Base-by-base conservation (phyloP, 2,113 vertebrate genomes). In the Anguilla rostrata region DNA sequence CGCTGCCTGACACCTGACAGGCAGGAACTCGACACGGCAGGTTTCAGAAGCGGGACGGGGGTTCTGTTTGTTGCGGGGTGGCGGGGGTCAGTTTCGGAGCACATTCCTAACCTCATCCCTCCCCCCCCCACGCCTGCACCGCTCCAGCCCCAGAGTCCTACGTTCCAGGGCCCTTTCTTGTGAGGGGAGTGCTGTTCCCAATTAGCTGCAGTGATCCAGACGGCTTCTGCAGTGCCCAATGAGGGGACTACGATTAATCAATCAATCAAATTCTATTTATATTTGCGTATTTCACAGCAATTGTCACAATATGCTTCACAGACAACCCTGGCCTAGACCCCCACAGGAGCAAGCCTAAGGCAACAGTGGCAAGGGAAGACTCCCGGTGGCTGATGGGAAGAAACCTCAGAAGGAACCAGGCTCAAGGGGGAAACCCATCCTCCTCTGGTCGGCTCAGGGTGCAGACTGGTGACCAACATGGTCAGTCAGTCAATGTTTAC, bases 1-100 rank as follows among this genome's bases (percentile, higher is more conserved):
- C 53, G 89, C 90, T 93, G 94, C 90, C 88, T 94, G 94, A 95
- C 94, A 88, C 92, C 88, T 96, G 96, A 96, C 88, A 86, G 96
- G 92, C 20, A 0, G 95, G 95, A 95, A 96, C 84, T 90, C 92
- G 95, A 96, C 94, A 94, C 95, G 93, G 89, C 90, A 22, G 34
- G 39, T 81, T 81, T 81, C 39, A 71, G 92, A 88, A 93, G 95
- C 91, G 93, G 43, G 87, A 85, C 92, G 91, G 95, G 89, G 92
- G 94, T 39, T 49, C 34, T 91, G 94, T 94, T 96, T 94, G 94
- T 89, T 93, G 92, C 92, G 92, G 20, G 26, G 94, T 53, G 20
- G 93, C 91, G 95, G 95, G 94, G 95, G 89, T 92, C 85, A 92
- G 93, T 18, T 34, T 11, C 20, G 78, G 34, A 40, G 91, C 95